Evolutionary conservation across 2,888 invertebrate species (phyloP), one percentile per base, ranked within the genome.

Genomic region (Microctonus hyperodae): DNA sequence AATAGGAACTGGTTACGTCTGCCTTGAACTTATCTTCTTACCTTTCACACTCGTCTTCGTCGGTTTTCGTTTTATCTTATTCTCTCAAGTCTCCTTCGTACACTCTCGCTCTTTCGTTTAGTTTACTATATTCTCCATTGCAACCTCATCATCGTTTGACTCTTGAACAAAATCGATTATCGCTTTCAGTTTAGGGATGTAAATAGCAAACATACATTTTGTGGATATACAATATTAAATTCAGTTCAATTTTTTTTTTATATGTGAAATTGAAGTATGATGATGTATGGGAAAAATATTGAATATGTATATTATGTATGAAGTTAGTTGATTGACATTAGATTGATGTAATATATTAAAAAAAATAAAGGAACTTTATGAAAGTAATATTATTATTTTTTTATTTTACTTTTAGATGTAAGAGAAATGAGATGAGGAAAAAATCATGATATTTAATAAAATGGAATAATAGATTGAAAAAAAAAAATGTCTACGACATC

Each of bases 81-180:
- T 37, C 37, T 37, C n/a, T 13, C 3, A n/a, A n/a, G n/a, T 37
- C 37, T 37, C n/a, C n/a, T 13, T 35, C n/a, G n/a, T n/a, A n/a
- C n/a, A n/a, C n/a, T 35, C 37, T n/a, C 37, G 37, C 37, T 37
- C n/a, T 37, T n/a, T n/a, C 13, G n/a, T 37, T 37, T 37, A 37
- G n/a, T 28, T 7, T 28, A 28, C 28, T 5, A 28, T 5, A 28
- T 44, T 44, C 6, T 16, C 44, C 1, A 44, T 44, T 44, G 44
- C 16, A 16, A 44, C 44, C 44, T 20, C 44, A 44, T 16, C 44
- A 16, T 13, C 11, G 20, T 22, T 35, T 22, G 28, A 33, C 33
- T 31, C 50, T 33, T 62, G 37, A 22, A 37, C 51, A 35, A 62
- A 53, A 62, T 62, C 53, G 62, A 62, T 62, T 62, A 62, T 62